Percentiles rank a stretch among this genome's conserved stretches.
Evolutionary conservation across 2,888 invertebrate species (phyloP).

Genomic region (Cosmorhoe ocellata): DNA sequence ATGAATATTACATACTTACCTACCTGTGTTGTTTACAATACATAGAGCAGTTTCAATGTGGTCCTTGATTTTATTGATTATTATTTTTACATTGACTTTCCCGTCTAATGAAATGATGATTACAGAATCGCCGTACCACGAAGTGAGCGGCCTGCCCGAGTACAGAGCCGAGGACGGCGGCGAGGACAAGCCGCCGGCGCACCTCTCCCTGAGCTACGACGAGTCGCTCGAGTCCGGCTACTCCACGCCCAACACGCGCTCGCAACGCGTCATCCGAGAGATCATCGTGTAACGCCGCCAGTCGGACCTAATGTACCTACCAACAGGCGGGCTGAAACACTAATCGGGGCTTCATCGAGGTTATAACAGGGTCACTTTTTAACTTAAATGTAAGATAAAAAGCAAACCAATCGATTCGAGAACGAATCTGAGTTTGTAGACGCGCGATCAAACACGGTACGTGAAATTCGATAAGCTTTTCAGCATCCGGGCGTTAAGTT

Average conservation of each 20-base stretch:
- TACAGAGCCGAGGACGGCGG: slow-evolving; percentile 85
- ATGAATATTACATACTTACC: too few species aligned
- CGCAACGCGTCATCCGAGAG: slow-evolving; percentile 95
- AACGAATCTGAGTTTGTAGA: background rate
- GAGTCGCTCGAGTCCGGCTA: slow-evolving; percentile 96
- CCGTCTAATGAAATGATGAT: too few species aligned
- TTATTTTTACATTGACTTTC: too few species aligned
- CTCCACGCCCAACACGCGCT: slow-evolving; percentile 96
- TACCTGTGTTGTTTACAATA: too few species aligned
- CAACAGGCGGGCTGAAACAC: background rate
- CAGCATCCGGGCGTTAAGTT: too few species aligned
- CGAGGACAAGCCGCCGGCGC: slow-evolving; percentile 91
- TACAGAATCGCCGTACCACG: slow-evolving; percentile 95
- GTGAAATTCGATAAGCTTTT: too few species aligned
- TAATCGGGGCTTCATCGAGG: slow-evolving; percentile 10
- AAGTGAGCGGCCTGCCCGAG: slow-evolving; percentile 95
- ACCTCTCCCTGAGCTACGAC: slow-evolving; percentile 94
- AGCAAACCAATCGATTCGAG: background rate
- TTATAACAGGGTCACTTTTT: slow-evolving; percentile 5
- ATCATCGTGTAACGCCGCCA: slow-evolving; percentile 89
- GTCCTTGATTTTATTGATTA: too few species aligned
- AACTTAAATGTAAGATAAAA: background rate
- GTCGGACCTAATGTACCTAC: background rate
- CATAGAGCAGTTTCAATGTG: too few species aligned
- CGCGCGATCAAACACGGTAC: too few species aligned